Percentiles rank a stretch among this genome's conserved stretches.
phyloP scores from a whole-genome alignment of 2,888 invertebrate genomes.

The Drosophila neutralis region DNA sequence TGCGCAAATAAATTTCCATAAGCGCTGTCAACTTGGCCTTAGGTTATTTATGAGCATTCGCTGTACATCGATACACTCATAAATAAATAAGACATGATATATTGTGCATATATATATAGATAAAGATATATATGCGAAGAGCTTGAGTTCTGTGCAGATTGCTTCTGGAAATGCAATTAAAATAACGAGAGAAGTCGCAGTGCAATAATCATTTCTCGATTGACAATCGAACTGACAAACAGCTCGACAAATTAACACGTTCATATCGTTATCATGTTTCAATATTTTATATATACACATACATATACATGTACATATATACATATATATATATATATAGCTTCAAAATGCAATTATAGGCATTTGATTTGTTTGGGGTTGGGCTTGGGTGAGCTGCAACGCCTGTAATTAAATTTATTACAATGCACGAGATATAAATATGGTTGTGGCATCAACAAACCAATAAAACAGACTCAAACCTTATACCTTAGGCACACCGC shows the following conservation, averaged over 20 bases:
- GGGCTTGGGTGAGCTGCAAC: not conserved
- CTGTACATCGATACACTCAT: constrained; percentile 15
- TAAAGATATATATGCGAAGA: not conserved
- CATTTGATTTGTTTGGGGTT: constrained; percentile 25
- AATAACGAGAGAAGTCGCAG: constrained; percentile 39
- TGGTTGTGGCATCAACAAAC: not conserved
- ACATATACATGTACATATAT: too few relatives aligned
- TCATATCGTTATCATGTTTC: constrained; percentile 31
- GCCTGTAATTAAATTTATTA: constrained; percentile 52
- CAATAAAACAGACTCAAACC: not conserved
- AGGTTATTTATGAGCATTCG: constrained; percentile 32
- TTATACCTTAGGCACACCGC: not conserved
- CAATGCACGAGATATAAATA: constrained; percentile 5
- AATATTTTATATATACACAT: constrained; percentile 17
- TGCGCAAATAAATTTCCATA: constrained; percentile 28
- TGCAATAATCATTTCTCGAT: constrained; percentile 59
- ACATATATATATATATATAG: not conserved
- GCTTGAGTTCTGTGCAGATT: constrained; percentile 14
- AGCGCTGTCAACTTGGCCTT: constrained; percentile 4
- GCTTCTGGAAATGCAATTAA: constrained; percentile 63
- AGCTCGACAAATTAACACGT: constrained; percentile 58
- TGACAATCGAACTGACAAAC: constrained; percentile 50
- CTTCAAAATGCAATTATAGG: constrained; percentile 37
- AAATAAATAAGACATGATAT: constrained; percentile 30
- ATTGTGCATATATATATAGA: not conserved